phyloP scores from a whole-genome alignment of 2,888 invertebrate species.

The Slavum lentiscoides region DNA sequence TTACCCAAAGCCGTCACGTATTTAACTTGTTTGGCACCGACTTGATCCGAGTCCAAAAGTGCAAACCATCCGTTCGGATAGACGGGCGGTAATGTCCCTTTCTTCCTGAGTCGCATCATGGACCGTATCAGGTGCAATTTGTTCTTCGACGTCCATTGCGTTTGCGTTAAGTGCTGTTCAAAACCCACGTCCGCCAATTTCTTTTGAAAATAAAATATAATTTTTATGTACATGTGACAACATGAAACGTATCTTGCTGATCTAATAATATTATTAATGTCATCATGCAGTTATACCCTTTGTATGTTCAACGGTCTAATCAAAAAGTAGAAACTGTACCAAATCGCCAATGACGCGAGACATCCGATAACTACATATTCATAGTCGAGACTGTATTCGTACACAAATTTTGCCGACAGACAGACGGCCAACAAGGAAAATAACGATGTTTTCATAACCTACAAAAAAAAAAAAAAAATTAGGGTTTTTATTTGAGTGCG shows the following conservation, averaged over 20 bases:
- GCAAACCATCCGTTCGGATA: slow-evolving; percentile 91
- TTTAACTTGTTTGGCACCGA: slow-evolving; percentile 55
- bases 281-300: slow-evolving; percentile 24
- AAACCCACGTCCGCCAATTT: slow-evolving; percentile 64
- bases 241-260: not conserved
- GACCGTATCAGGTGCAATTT: slow-evolving; percentile 54
- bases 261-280: not conserved
- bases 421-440: not conserved
- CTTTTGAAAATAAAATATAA: slow-evolving; percentile 57
- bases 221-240: not conserved
- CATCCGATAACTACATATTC: not conserved
- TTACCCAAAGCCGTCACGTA: slow-evolving; percentile 58
- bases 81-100: slow-evolving; percentile 76
- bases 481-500: not conserved
- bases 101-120: slow-evolving; percentile 64
- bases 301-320: slow-evolving; percentile 33
- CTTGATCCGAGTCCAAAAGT: slow-evolving; percentile 70
- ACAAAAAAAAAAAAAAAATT: not conserved
- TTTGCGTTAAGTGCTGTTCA: slow-evolving; percentile 55
- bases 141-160: slow-evolving; percentile 52
- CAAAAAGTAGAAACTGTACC: slow-evolving; percentile 24
- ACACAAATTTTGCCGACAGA: slow-evolving; percentile 3
- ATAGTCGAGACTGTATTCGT: not conserved
- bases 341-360: slow-evolving; percentile 3
- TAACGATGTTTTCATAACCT: not conserved